Percentiles rank a stretch among this genome's conserved stretches.
These are phyloP conservation scores for Nebria salina DNA, from an alignment of 2,888 invertebrate species.

Conservation along the genomic window DNA sequence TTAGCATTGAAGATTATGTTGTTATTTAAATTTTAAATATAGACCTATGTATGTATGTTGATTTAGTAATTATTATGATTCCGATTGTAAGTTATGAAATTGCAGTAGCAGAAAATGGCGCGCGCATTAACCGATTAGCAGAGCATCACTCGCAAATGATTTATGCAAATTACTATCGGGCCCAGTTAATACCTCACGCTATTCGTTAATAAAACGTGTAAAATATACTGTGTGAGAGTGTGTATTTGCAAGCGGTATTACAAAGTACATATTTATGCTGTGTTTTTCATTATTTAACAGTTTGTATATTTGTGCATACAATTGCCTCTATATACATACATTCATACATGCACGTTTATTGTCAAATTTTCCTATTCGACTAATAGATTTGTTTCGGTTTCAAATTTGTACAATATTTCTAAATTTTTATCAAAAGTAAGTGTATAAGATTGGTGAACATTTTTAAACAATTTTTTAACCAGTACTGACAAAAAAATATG, in stretches of 20 bases:
- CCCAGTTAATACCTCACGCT: constrained; percentile 5
- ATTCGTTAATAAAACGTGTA: constrained; percentile 17
- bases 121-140: constrained; percentile 11
- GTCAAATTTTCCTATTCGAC: background rate
- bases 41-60: too few relatives aligned
- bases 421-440: too few relatives aligned
- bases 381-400: too few relatives aligned
- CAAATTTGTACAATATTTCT: too few relatives aligned
- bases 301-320: background rate
- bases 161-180: constrained; percentile 16
- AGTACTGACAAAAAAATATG: too few relatives aligned
- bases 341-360: background rate
- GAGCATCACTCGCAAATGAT: constrained; percentile 5
- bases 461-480: too few relatives aligned
- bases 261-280: constrained; percentile 15
- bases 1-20: background rate
- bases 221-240: constrained; percentile 7
- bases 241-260: background rate
- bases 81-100: constrained; percentile 4
- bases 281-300: constrained; percentile 14
- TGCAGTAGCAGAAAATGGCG: constrained; percentile 6
- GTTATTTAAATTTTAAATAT: background rate
- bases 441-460: too few relatives aligned
- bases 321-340: background rate
- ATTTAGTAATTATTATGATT: background rate